Percentiles rank a stretch among this genome's conserved stretches.
Evolutionary conservation across 2,113 vertebrate genomes (phyloP).

Genomic region (Phalacrocorax carbo): DNA sequence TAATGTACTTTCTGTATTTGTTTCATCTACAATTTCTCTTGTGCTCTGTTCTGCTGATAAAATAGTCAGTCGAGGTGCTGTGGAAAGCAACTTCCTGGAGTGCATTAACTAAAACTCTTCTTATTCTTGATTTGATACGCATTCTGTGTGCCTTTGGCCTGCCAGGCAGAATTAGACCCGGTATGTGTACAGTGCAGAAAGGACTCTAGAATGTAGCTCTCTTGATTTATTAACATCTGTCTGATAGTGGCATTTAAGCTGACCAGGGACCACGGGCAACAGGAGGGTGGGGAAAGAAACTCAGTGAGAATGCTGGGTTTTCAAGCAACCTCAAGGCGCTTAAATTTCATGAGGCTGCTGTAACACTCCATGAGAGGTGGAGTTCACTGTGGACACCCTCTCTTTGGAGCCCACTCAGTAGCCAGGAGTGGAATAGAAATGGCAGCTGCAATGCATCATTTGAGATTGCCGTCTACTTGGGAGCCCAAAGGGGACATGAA

Average conservation of each 20-base stretch:
- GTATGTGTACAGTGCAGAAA: neutral
- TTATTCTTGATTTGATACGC: neutral
- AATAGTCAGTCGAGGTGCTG: neutral
- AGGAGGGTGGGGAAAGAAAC: neutral
- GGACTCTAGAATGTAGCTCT: neutral
- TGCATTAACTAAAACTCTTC: conserved; percentile 6
- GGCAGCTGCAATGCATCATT: neutral
- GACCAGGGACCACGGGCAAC: neutral
- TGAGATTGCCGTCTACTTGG: neutral
- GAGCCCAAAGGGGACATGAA: neutral
- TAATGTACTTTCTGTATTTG: conserved; percentile 69
- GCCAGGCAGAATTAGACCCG: neutral
- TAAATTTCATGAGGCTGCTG: neutral
- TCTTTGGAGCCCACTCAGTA: neutral
- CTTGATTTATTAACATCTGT: neutral
- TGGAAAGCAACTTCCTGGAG: neutral
- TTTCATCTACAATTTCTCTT: conserved; percentile 59
- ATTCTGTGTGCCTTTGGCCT: neutral
- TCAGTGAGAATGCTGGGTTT: neutral
- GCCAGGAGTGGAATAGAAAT: neutral
- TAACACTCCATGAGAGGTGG: neutral
- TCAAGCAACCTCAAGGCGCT: neutral
- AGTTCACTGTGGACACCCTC: neutral
- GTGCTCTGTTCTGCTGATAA: conserved; percentile 46
- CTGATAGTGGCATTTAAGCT: neutral